These are phyloP conservation scores for Hydriomena furcata DNA, from an alignment of 2,888 invertebrate species.

Conservation along the genomic window DNA sequence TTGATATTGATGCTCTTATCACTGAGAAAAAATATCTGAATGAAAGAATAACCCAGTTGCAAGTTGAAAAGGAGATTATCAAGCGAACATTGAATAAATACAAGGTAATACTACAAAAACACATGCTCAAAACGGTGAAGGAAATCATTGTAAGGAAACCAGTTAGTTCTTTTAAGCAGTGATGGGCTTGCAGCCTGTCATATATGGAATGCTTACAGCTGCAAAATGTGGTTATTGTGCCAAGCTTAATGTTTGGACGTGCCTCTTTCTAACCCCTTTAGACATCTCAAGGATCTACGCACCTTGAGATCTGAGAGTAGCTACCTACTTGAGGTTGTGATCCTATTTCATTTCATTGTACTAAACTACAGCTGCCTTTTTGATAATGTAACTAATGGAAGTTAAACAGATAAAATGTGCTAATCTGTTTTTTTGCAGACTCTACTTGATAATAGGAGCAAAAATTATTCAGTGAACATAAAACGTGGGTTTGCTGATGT, in stretches of 20 bases:
- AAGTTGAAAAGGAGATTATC: constrained; percentile 90
- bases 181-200: no score
- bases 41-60: constrained; percentile 90
- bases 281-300: no score
- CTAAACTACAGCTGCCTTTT: background rate
- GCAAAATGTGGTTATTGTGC: no score
- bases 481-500: constrained; percentile 87
- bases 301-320: no score
- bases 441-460: constrained; percentile 88
- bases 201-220: no score
- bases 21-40: constrained; percentile 94
- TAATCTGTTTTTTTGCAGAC: constrained; percentile 73
- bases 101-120: constrained; percentile 77
- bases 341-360: no score
- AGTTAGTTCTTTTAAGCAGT: no score
- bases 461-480: constrained; percentile 87
- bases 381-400: constrained; percentile 11
- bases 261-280: no score
- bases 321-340: no score
- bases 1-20: constrained; percentile 91
- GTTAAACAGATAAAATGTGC: constrained; percentile 7
- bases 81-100: constrained; percentile 89
- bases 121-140: constrained; percentile 1
- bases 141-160: no score
- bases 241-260: no score